Evolutionary conservation across 2,888 invertebrate species (phyloP), one percentile per base, ranked within the genome.

Genomic region (Leucozona laternaria): DNA sequence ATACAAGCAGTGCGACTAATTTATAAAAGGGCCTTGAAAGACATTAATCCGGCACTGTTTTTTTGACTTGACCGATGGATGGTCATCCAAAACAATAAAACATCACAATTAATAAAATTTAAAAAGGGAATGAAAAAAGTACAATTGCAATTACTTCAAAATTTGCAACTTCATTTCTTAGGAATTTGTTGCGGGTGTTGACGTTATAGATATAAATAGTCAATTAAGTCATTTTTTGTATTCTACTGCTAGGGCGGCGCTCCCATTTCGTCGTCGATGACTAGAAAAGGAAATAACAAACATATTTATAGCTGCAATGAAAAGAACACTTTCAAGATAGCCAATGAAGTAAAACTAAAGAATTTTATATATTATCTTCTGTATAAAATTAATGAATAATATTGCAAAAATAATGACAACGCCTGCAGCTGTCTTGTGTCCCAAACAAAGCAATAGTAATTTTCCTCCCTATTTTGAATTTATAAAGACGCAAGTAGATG

Each of bases 201-300:
- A 78, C 81, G 81, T 73, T 86, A 70, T 73, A 70, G 81, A 81
- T 86, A 86, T 81, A 86, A 86, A 86, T 86, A 86, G 85, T 86
- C 72, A 86, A 78, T 86, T 86, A 86, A 86, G 81, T 81, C 81
- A 86, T 77, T 77, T 85, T 77, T 77, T 62, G n/a, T 31, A 45
- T 45, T n/a, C 43, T 40, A 60, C n/a, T 40, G n/a, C 8, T 37
- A 20, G 57, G 62, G 78, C 72, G 85, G 81, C 85, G 85, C 85
- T 86, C 85, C 85, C 85, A 86, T 73, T 81, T 78, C 85, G n/a
- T 48, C 17, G 57, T n/a, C 45, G 43, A 40, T 43, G 25, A 40
- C 31, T 11, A 10, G 34, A 10, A 48, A 71, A 68, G 40, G 31
- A 79, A 75, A 64, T 25, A 45, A 75, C 20, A 5, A 57, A 34